A percentile compares a stretch with the other conserved stretches of the same genome.
Conservation (phyloP, 2,113 vertebrate genomes). For the Phrynocephalus versicolor region DNA sequence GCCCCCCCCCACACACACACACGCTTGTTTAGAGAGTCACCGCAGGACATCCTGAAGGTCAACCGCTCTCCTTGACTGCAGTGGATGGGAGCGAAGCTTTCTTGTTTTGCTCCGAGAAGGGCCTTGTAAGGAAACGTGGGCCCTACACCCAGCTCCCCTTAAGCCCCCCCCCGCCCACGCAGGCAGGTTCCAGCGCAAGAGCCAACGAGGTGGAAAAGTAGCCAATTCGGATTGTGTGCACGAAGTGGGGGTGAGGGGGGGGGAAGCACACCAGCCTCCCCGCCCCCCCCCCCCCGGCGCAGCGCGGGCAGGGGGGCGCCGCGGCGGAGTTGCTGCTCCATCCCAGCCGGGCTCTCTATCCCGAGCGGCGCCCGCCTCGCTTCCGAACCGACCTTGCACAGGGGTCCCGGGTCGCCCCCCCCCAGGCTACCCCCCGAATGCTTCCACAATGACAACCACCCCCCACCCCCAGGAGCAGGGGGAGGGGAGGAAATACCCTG, state of each 20-base stretch:
- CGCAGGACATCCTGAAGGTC: conserved; percentile 59
- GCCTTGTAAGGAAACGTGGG: neutral
- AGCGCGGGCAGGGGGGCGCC: too few relatives aligned
- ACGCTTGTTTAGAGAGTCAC: neutral
- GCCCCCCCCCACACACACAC: neutral
- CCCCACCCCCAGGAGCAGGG: neutral
- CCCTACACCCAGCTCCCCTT: neutral
- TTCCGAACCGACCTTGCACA: too few relatives aligned
- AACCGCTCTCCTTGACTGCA: neutral
- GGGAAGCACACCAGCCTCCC: neutral
- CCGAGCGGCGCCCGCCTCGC: neutral
- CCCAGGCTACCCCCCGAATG: neutral
- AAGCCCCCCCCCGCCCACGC: too few relatives aligned
- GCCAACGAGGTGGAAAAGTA: neutral
- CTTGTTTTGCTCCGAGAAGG: neutral
- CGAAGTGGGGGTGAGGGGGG: too few relatives aligned
- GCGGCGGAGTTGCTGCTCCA: neutral
- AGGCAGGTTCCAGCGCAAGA: neutral
- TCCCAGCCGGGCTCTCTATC: neutral
- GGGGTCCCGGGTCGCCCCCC: too few relatives aligned
- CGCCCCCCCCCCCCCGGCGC: neutral
- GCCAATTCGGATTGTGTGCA: too few relatives aligned
- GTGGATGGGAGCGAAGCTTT: neutral
- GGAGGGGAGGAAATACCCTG: neutral
- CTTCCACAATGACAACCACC: too few relatives aligned